Evolutionary conservation across 2,113 vertebrate genomes (phyloP).

Genomic region (Quiscalus mexicanus): DNA sequence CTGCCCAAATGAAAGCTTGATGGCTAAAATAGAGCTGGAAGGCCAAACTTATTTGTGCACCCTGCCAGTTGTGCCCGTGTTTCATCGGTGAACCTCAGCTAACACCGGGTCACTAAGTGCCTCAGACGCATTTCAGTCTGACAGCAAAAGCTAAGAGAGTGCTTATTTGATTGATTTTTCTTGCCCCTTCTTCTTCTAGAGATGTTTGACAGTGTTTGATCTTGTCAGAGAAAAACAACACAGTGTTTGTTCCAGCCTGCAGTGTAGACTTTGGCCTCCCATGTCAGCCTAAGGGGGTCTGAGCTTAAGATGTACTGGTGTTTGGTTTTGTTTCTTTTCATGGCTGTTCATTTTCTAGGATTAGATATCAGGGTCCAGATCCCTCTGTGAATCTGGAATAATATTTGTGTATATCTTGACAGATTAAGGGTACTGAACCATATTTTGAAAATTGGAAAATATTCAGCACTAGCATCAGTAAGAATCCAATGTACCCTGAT

Average conservation of each 20-base stretch:
- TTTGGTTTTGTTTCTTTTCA: background rate
- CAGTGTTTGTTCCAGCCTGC: background rate
- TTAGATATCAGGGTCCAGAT: background rate
- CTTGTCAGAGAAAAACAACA: background rate
- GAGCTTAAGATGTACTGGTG: background rate
- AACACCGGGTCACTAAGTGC: background rate
- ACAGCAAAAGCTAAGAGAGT: background rate
- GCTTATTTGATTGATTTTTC: background rate
- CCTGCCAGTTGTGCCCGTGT: background rate
- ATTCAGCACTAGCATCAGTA: background rate
- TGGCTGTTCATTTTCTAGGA: background rate
- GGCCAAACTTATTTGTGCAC: background rate
- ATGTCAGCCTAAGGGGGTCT: background rate
- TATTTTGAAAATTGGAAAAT: background rate
- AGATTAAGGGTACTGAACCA: background rate
- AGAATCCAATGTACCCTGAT: background rate
- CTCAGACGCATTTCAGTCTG: background rate
- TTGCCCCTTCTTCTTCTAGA: background rate
- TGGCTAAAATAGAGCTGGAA: background rate
- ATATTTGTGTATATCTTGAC: background rate
- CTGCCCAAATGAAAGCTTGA: background rate
- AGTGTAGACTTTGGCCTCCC: background rate
- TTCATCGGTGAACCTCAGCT: background rate
- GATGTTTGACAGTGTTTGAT: background rate
- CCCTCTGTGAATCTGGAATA: background rate